These are phyloP conservation scores for Spodoptera litura DNA, from an alignment of 1,140 invertebrate genomes.

Conservation along the genomic window DNA sequence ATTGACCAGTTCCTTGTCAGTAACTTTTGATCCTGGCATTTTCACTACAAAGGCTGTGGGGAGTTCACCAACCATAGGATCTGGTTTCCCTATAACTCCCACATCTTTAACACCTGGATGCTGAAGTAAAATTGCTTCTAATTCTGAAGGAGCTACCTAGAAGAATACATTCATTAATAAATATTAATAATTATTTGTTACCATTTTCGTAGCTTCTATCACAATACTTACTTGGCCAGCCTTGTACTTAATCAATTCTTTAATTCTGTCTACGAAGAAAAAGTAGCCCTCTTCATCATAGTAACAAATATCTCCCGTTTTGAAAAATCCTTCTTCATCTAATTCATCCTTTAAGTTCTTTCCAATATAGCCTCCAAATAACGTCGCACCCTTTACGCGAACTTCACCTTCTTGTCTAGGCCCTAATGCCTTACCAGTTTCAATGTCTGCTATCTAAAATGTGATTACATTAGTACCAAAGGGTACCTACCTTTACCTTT, in stretches of 20 bases:
- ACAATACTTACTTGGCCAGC: conserved; percentile 72
- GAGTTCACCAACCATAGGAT: conserved; percentile 89
- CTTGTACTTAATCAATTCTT: conserved; percentile 91
- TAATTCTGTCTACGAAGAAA: conserved; percentile 90
- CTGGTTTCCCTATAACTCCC: conserved; percentile 90
- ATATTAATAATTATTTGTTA: not conserved
- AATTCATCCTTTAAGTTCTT: conserved; percentile 87
- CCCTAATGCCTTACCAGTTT: conserved; percentile 86
- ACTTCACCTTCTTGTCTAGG: conserved; percentile 87
- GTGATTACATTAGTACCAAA: conserved; percentile 3
- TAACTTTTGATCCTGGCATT: conserved; percentile 76
- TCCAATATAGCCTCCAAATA: conserved; percentile 89
- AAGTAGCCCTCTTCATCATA: conserved; percentile 89
- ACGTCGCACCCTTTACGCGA: conserved; percentile 86
- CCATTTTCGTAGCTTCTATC: not conserved
- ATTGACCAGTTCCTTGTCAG: conserved; percentile 81
- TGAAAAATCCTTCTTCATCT: conserved; percentile 88
- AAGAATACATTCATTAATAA: not conserved
- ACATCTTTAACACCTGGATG: conserved; percentile 90
- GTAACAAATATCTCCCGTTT: conserved; percentile 91
- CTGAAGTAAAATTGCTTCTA: conserved; percentile 90
- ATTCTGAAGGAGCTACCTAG: conserved; percentile 89
- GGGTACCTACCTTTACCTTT: too few relatives aligned
- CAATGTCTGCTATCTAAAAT: conserved; percentile 86
- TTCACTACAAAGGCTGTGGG: conserved; percentile 90